Evolutionary conservation across 2,797 vertebrate species (phyloP), one percentile per base, ranked within the genome.

Genomic region (Micrastur ruficollis): DNA sequence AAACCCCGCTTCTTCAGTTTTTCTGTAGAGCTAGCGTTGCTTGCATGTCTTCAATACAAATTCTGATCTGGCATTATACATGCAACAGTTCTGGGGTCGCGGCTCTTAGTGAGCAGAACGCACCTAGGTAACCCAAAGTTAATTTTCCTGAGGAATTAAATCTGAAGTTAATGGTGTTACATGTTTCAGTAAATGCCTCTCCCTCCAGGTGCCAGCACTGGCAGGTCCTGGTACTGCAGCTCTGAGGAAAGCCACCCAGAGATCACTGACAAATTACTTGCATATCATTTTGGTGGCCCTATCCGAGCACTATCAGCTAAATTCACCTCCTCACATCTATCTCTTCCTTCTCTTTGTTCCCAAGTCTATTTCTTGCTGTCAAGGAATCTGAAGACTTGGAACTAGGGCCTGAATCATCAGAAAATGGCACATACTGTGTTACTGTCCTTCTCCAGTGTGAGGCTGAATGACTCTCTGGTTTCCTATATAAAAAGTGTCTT

Each of bases 401-500:
- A 58, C 65, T 74, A 47, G 53, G 61, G 62, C 73, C 75, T 91
- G 87, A 88, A 91, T 88, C 91, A 85, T 93, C 90, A 95, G 73
- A 74, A 97, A 96, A 96, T 90, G 67, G 38, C n/a, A 55, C 19
- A 52, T 90, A 87, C n/a, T 52, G 31, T 6, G 70, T 76, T 92
- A 76, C 87, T 80, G 66, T 91, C 79, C 86, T 96, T 95, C 75
- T 96, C 50, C 72, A 95, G 78, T 34, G 4, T 73, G 88, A 86
- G 56, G 62, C 46, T 56, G 93, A 97, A 91, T 73, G 71, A 40
- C 62, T 83, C 94, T 89, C 91, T 90, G 95, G 94, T 87, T 97
- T 96, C 90, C 83, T 95, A 70, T 78, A 80, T 73, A 82, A 84
- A 90, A 80, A 93, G 73, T 95, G 88, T 85, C 96, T 97, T 98